A percentile compares a stretch with the other conserved stretches of the same genome.
Evolutionary conservation across 2,113 vertebrate genomes (phyloP).

Genomic region (Pagrus major): DNA sequence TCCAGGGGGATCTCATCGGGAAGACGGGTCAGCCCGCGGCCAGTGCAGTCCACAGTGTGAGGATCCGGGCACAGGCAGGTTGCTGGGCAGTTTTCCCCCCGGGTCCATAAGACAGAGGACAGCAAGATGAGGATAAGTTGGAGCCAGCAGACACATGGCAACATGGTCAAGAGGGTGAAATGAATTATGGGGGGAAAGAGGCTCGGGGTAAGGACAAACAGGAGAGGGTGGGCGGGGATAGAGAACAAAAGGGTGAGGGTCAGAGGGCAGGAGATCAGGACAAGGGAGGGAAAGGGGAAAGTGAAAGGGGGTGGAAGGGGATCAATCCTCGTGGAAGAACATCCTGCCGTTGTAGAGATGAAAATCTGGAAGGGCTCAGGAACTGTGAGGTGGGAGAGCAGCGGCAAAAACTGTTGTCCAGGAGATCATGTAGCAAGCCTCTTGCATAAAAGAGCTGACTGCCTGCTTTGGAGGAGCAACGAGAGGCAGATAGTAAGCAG

Average conservation of each 20-base stretch:
- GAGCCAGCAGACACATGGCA: slow-evolving; percentile 85
- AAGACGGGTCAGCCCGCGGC: slow-evolving; percentile 91
- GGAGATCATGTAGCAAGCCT: slow-evolving; percentile 88
- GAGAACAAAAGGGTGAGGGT: slow-evolving; percentile 68
- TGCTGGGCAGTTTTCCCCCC: slow-evolving; percentile 88
- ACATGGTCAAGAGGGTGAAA: slow-evolving; percentile 85
- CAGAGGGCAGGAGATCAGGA: slow-evolving; percentile 76
- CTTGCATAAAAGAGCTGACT: slow-evolving; percentile 82
- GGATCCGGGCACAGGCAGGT: slow-evolving; percentile 92
- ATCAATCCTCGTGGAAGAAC: slow-evolving; percentile 84
- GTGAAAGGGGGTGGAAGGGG: slow-evolving; percentile 72
- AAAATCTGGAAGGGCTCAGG: slow-evolving; percentile 62
- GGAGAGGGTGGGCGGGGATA: slow-evolving; percentile 53
- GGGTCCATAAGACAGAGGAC: slow-evolving; percentile 81
- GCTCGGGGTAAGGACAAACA: slow-evolving; percentile 58
- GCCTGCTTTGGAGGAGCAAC: slow-evolving; percentile 76
- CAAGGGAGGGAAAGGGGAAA: slow-evolving; percentile 79
- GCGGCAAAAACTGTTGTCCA: slow-evolving; percentile 76
- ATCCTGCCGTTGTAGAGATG: slow-evolving; percentile 70
- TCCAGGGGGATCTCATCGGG: slow-evolving; percentile 94
- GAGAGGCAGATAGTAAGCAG: slow-evolving; percentile 74
- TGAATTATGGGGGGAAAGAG: slow-evolving; percentile 64
- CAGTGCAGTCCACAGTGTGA: slow-evolving; percentile 96
- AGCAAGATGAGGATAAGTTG: slow-evolving; percentile 82
- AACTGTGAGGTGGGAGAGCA: slow-evolving; percentile 71